phyloP scores from a whole-genome alignment of 2,797 vertebrate genomes.

The Cetoscarus ocellatus region DNA sequence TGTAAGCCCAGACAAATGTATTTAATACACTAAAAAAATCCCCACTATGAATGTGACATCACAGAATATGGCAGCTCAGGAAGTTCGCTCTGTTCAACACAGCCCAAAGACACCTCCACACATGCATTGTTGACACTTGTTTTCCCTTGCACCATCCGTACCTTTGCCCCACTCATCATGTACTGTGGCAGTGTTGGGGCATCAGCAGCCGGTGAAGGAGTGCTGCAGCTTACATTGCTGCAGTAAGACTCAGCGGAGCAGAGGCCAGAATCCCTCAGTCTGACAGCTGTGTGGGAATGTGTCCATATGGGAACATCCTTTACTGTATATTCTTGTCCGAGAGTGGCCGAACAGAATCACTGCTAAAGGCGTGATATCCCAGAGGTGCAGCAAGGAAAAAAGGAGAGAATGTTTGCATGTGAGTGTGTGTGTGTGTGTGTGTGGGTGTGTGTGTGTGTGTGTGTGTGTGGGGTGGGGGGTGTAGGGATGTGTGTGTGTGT shows the following conservation, averaged over 20 bases:
- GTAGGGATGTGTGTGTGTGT: conserved; percentile 38
- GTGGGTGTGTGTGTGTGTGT: conserved; percentile 34
- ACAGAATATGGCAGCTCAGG: too few relatives aligned
- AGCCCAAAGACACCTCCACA: too few relatives aligned
- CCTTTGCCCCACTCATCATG: conserved; percentile 22
- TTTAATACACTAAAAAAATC: too few relatives aligned
- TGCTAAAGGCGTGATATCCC: conserved; percentile 63
- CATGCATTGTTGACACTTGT: too few relatives aligned
- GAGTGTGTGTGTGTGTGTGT: conserved; percentile 7
- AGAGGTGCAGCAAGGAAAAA: conserved; percentile 32
- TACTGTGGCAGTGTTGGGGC: conserved; percentile 36
- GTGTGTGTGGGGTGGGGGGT: too few relatives aligned
- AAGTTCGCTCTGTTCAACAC: too few relatives aligned
- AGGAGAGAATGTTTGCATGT: conserved; percentile 19
- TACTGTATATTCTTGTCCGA: conserved; percentile 52
- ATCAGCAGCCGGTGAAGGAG: conserved; percentile 25
- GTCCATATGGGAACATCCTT: conserved; percentile 63
- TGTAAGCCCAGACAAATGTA: too few relatives aligned
- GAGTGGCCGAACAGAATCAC: conserved; percentile 56
- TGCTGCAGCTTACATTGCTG: conserved; percentile 50
- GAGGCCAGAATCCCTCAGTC: conserved; percentile 36
- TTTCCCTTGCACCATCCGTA: too few relatives aligned
- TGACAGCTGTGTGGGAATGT: conserved; percentile 53
- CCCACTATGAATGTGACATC: conserved; percentile 11
- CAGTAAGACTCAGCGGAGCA: conserved; percentile 44